These are phyloP conservation scores for Lacerta bilineata DNA, from an alignment of 2,797 vertebrate species.

Conservation along the genomic window DNA sequence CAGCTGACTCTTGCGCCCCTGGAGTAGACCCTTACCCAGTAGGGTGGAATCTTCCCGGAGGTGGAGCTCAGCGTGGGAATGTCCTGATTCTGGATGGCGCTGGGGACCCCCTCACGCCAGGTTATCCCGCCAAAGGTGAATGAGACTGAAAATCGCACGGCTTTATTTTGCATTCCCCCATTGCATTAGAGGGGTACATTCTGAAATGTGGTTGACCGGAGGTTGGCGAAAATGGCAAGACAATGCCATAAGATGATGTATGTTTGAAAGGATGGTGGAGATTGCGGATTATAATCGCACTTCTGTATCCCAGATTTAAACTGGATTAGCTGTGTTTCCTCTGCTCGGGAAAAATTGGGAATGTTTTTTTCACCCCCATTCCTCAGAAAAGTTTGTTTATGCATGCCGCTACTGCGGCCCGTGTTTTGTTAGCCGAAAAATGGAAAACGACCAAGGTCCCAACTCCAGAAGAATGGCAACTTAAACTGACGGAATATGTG, in stretches of 20 bases:
- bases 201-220: background rate
- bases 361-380: no score
- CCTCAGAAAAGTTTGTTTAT: no score
- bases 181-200: no score
- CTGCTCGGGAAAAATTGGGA: background rate
- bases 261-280: background rate
- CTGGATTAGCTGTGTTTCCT: background rate
- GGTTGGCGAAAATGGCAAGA: background rate
- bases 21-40: slow-evolving; percentile 88
- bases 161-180: background rate
- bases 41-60: slow-evolving; percentile 94
- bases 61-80: slow-evolving; percentile 93
- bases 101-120: slow-evolving; percentile 95
- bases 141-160: background rate
- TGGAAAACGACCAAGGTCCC: no score
- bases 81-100: slow-evolving; percentile 93
- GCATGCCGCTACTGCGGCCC: no score
- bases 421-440: no score
- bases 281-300: background rate
- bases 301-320: background rate
- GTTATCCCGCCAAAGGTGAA: slow-evolving; percentile 95
- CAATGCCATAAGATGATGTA: background rate
- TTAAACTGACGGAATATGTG: no score
- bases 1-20: slow-evolving; percentile 89
- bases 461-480: no score